Base-by-base conservation (phyloP, 2,888 invertebrate species). In the Aleiodes testaceus region DNA sequence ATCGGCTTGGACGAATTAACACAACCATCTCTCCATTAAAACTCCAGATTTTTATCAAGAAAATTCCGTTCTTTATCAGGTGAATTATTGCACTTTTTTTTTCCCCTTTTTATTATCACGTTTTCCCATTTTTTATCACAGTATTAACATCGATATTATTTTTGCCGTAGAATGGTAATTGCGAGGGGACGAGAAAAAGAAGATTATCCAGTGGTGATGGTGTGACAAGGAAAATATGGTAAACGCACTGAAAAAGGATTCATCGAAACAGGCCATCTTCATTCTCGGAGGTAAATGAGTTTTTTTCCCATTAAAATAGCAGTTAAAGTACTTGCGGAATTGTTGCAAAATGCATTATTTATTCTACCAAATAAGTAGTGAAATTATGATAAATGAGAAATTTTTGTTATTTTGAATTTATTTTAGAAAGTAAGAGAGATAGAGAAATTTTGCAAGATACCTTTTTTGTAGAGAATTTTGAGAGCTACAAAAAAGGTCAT, bases 131-230 rank as follows among this genome's bases (percentile, higher is more conserved):
- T 70, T 64, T 26, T 55, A 70, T 47, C 61, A 26, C 7, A 20
- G 49, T 42, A 70, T 70, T 65, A 64, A 30, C 45, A 69, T 69
- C 69, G 49, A 68, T 50, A 53, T 42, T 53, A 52, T 53, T 42
- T 36, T 16, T 12, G 61, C 44, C 61, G 36, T 44, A 18, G 49
- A 50, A 44, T n/a, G 42, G 52, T 63, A 63, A 63, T 69, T 67
- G 42, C 59, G 9, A 26, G 18, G 16, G 42, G 36, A 2, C 9
- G 42, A 18, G 42, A 42, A 1, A 18, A 12, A 30, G 14, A 18
- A 42, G 26, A 7, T 59, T 42, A 36, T 36, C 36, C 42, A 59
- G 26, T 59, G 59, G 16, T 36, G 55, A 55, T 55, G 67, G 45
- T 53, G 55, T 67, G 67, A 55, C 52, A 36, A 22, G 44, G 45